Evolutionary conservation across 1,140 invertebrate genomes (phyloP).

Genomic region (Tenebrio molitor): DNA sequence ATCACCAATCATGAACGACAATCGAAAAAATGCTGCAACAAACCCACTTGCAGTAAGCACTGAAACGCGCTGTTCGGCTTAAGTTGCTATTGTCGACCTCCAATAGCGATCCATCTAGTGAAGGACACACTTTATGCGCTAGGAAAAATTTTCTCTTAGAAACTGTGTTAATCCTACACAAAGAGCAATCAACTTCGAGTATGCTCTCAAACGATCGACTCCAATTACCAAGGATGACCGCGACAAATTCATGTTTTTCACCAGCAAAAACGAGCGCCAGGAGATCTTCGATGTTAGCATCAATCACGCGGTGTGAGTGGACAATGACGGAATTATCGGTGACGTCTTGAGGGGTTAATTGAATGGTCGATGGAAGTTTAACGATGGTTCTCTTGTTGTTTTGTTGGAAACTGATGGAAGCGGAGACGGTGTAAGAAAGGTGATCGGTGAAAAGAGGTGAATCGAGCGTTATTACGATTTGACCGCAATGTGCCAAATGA

Average conservation of each 20-base stretch:
- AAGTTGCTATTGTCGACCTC: constrained; percentile 5
- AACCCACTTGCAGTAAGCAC: constrained; percentile 6
- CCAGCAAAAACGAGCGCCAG: neutral
- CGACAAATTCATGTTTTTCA: constrained; percentile 15
- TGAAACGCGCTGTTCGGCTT: neutral
- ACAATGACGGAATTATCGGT: constrained; percentile 2
- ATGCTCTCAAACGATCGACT: neutral
- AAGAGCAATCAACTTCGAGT: constrained; percentile 27
- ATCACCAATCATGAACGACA: too few species aligned
- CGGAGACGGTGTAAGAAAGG: neutral
- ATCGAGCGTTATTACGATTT: constrained; percentile 23
- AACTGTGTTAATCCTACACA: neutral
- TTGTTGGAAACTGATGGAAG: neutral
- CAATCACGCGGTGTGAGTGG: constrained; percentile 9
- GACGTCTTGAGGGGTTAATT: constrained; percentile 19
- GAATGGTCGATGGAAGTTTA: neutral
- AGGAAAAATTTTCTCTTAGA: neutral
- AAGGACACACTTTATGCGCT: constrained; percentile 20
- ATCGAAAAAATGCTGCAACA: too few species aligned
- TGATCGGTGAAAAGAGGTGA: constrained; percentile 24
- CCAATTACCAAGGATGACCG: neutral
- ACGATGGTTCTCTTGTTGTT: neutral
- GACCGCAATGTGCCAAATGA: constrained; percentile 2
- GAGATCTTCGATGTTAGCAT: constrained; percentile 25
- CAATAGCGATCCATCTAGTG: constrained; percentile 32